Evolutionary conservation across 2,113 vertebrate species (phyloP), one percentile per base, ranked within the genome.

Genomic region (Brienomyrus longianalis): DNA sequence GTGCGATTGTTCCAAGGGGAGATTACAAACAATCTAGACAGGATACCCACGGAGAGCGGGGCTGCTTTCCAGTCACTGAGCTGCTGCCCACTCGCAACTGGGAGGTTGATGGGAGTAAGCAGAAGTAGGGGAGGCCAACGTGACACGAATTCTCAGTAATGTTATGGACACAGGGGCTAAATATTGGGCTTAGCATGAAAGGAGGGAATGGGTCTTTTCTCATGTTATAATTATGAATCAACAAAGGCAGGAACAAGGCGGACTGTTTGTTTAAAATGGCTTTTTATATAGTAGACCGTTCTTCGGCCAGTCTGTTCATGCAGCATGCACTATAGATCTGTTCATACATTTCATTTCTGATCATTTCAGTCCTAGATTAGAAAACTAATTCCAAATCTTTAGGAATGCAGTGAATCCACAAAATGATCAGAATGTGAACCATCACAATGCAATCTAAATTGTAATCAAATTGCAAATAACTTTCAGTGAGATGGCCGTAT

Each of bases 1-100:
- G 43, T 84, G 50, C 7, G 3, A 84, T 88, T 90, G 90, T 90
- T 90, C 90, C 31, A 27, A 21, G 51, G 9, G 45, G 86, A 88
- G 86, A 90, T 88, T 88, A 90, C 74, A 84, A 47, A 87, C 89
- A 90, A 83, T 85, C 80, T 66, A 84, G 43, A 51, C 17, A 52
- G 27, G 21, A 62, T n/a, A 47, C 83, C 87, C 70, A 23, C 0
- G 48, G 47, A 83, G 74, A 83, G 17, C 15, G 1, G 52, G 43
- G 3, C 21, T 19, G 15, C 8, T 48, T 59, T 88, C 86, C 90
- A 83, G 86, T 27, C n/a, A 87, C 15, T 35, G 27, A 88, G 47
- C 51, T 45, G 21, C 52, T 83, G 35, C 19, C 56, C 56, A 15
- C 74, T 52, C 6, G 52, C 77, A 52, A 35, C 43, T 84, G 39